Evolutionary conservation across 53 echinoderm and acorn worm genomes (phyloP), one percentile per base, ranked within the genome.

Genomic region (Holothuria leucospilota): DNA sequence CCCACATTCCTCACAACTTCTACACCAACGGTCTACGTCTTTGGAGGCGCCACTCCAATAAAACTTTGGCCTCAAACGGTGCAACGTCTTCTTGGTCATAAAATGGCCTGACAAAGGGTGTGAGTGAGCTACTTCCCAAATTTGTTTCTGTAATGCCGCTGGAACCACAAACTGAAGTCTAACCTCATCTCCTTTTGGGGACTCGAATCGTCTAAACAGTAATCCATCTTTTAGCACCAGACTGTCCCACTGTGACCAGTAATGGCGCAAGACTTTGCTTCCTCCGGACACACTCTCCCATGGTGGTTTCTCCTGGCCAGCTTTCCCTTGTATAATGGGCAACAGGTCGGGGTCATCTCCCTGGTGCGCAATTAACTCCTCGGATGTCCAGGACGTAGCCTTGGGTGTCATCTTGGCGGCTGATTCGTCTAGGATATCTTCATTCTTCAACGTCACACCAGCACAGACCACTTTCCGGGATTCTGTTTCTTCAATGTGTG

Each of bases 11-110:
- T 12, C 13, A 29, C 34, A 72, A 40, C 12, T 21, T 41, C 29
- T 72, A 40, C 73, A 72, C 73, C 73, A 72, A 34, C 39, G 73
- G 39, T 29, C 73, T 39, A 72, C 39, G 21, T 72, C 73, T 39
- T 15, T 13, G 14, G 73, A 16, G 73, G 39, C 14, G 11, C 73
- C 73, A 30, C 38, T 72, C 73, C 73, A 72, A 29, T 72, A 40
- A 29, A 72, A 72, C 73, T 72, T 72, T 41, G 30, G 29, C 29
- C 39, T 5, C 14, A 72, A 13, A 38, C 73, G 39, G 39, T 72
- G 13, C 10, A 13, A 30, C 9, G 73, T 72, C 41, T 72, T 72
- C 60, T 60, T 60, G 13, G 13, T 20, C 60, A 60, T 60, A 20
- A 60, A 60, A 20, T 60, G 60, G 13, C 73, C 73, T 12, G 0